phyloP scores from a whole-genome alignment of 2,888 invertebrate species.

The Caenorhabditis sp. region DNA sequence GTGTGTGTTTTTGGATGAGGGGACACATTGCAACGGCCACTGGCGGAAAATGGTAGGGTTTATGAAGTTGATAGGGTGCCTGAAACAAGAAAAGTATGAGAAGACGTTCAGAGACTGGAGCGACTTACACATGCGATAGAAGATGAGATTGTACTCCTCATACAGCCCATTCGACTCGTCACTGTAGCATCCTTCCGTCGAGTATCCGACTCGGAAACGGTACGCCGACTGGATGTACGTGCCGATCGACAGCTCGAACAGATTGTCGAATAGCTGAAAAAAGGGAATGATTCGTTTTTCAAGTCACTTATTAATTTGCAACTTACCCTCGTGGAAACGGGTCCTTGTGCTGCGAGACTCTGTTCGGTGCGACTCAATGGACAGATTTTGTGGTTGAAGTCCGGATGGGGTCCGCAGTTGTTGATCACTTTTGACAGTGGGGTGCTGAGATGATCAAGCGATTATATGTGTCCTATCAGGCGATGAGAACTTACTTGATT shows the following conservation, averaged over 20 bases:
- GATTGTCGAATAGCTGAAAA: conserved; percentile 64
- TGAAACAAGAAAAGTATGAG: conserved; percentile 15
- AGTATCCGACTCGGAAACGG: conserved; percentile 85
- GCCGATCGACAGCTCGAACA: conserved; percentile 83
- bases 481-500: conserved; percentile 57
- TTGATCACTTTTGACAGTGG: conserved; percentile 71
- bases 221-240: conserved; percentile 85
- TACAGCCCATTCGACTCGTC: conserved; percentile 70
- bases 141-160: conserved; percentile 82
- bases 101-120: background rate
- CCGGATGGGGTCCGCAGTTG: conserved; percentile 75
- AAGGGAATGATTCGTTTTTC: too few species aligned
- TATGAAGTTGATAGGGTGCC: conserved; percentile 54
- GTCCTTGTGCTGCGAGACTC: conserved; percentile 16
- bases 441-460: conserved; percentile 62
- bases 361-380: conserved; percentile 39
- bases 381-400: conserved; percentile 70
- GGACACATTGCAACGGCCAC: conserved; percentile 49
- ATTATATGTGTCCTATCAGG: background rate
- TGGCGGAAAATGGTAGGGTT: conserved; percentile 46
- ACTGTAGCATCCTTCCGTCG: conserved; percentile 74
- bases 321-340: conserved; percentile 49
- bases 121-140: conserved; percentile 79
- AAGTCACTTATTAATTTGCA: too few species aligned
- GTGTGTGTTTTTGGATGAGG: conserved; percentile 21